phyloP scores from a whole-genome alignment of 2,113 vertebrate species.

The Anguilla japonica region DNA sequence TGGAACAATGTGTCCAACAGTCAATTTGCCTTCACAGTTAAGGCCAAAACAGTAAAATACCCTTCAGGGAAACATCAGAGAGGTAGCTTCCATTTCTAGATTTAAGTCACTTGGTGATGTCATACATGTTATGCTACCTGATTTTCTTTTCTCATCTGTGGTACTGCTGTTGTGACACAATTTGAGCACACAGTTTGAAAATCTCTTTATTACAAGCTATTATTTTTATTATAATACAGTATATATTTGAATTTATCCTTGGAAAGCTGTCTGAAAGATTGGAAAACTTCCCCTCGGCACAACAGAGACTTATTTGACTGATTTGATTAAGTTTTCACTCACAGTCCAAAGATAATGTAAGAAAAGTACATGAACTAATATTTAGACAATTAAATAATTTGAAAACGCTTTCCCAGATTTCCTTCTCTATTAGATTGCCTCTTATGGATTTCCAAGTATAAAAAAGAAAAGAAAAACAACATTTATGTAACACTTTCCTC shows the following conservation, averaged over 20 bases:
- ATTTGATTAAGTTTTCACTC: neutral
- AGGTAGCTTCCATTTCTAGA: too few relatives aligned
- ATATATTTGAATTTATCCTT: neutral
- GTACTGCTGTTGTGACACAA: too few relatives aligned
- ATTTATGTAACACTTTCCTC: neutral
- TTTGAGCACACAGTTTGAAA: too few relatives aligned
- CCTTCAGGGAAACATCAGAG: too few relatives aligned
- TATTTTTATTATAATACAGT: neutral
- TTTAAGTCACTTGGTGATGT: too few relatives aligned
- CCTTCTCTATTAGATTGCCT: neutral
- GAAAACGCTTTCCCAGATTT: neutral
- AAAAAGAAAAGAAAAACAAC: neutral
- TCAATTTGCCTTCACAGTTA: too few relatives aligned
- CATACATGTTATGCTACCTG: too few relatives aligned
- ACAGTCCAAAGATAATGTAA: constrained; percentile 1
- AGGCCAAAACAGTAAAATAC: too few relatives aligned
- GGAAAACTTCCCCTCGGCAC: neutral
- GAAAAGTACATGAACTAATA: neutral
- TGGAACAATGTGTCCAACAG: too few relatives aligned
- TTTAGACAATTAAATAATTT: constrained; percentile 7
- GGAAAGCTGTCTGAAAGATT: neutral
- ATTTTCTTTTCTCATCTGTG: too few relatives aligned
- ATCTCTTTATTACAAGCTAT: neutral
- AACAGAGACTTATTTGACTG: neutral
- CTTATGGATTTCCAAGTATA: neutral